These are phyloP conservation scores for Vireo altiloquus DNA, from an alignment of 2,113 vertebrate species.

Conservation along the genomic window DNA sequence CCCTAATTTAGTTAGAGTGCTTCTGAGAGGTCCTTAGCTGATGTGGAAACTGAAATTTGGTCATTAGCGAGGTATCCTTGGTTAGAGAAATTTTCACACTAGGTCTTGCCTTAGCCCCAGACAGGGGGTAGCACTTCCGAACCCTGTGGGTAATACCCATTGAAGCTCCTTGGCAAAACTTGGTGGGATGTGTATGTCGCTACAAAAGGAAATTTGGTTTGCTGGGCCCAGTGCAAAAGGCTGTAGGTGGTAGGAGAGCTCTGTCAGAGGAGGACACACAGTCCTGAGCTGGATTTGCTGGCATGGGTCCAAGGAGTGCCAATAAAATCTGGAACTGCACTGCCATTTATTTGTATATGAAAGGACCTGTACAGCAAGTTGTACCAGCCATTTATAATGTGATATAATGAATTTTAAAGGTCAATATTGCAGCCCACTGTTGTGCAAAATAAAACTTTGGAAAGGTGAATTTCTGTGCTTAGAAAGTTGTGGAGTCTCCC, in stretches of 20 bases:
- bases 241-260: neutral
- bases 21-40: neutral
- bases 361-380: neutral
- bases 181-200: fast-evolving
- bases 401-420: neutral
- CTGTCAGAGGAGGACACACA: neutral
- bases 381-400: neutral
- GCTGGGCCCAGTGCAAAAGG: neutral
- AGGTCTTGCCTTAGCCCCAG: neutral
- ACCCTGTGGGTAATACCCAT: neutral
- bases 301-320: neutral
- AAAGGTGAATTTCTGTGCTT: neutral
- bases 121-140: neutral
- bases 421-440: neutral
- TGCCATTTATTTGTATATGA: neutral
- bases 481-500: neutral
- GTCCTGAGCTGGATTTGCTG: neutral
- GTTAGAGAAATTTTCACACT: neutral
- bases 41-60: neutral
- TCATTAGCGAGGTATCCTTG: fast-evolving
- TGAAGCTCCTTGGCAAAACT: neutral
- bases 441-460: neutral
- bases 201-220: neutral
- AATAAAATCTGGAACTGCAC: neutral
- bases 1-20: neutral